These are phyloP conservation scores for Mastomys coucha DNA, from an alignment of 2,113 vertebrate species.

Conservation along the genomic window DNA sequence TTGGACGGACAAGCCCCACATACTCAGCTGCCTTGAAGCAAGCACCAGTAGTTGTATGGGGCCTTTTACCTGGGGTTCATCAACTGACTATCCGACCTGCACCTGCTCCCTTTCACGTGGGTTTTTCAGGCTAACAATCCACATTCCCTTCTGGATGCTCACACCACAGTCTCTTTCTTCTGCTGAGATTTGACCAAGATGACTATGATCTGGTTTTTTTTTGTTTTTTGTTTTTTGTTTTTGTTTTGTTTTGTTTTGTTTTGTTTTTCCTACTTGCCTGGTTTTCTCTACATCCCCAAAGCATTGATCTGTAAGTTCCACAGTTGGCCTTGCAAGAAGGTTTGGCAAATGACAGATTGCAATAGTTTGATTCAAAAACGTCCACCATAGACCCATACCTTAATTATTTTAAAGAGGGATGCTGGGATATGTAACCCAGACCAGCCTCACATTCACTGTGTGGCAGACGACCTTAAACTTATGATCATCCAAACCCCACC, in stretches of 20 bases:
- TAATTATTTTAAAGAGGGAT: not conserved
- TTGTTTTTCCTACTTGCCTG: not conserved
- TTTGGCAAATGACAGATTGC: conserved; percentile 24
- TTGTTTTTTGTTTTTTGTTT: not conserved
- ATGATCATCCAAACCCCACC: not conserved
- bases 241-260: too few species aligned
- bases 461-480: not conserved
- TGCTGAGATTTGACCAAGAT: not conserved
- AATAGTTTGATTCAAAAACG: not conserved
- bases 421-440: not conserved
- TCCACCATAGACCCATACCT: not conserved
- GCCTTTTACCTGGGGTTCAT: not conserved
- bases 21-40: not conserved
- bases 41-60: not conserved
- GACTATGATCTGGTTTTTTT: not conserved
- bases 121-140: not conserved
- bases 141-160: not conserved
- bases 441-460: not conserved
- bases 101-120: not conserved
- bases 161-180: not conserved
- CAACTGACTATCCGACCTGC: not conserved
- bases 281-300: not conserved
- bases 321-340: not conserved
- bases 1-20: not conserved
- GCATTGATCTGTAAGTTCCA: not conserved